These are phyloP conservation scores for Nemotelus pantherinus DNA, from an alignment of 2,888 invertebrate species.

Conservation along the genomic window DNA sequence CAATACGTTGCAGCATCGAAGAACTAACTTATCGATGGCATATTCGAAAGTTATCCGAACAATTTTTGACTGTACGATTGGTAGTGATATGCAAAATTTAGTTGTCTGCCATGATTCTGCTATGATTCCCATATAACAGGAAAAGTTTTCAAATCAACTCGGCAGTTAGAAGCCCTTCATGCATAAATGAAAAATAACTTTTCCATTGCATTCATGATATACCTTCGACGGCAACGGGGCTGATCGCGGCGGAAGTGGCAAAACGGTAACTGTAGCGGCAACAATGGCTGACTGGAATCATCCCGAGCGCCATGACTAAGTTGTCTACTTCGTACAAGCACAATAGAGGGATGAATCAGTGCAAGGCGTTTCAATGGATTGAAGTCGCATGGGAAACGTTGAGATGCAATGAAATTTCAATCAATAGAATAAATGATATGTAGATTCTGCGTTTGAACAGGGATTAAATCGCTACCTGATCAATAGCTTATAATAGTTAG, in stretches of 20 bases:
- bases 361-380: too few species aligned
- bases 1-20: too few species aligned
- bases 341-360: too few species aligned
- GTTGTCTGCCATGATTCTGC: slow-evolving; percentile 30
- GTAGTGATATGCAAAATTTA: slow-evolving; percentile 34
- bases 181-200: slow-evolving; percentile 43
- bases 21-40: too few species aligned
- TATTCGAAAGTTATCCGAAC: too few species aligned
- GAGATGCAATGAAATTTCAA: slow-evolving; percentile 37
- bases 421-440: slow-evolving; percentile 39
- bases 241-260: neutral
- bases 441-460: slow-evolving; percentile 10
- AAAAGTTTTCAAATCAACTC: slow-evolving; percentile 44
- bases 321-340: too few species aligned
- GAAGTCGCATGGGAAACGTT: neutral
- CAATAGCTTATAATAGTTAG: neutral
- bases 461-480: slow-evolving; percentile 20
- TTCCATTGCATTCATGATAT: slow-evolving; percentile 42
- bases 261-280: neutral
- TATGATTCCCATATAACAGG: slow-evolving; percentile 23
- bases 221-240: neutral
- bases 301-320: neutral
- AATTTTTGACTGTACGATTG: neutral
- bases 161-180: slow-evolving; percentile 42
- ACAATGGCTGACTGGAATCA: neutral